Percentiles rank a stretch among this genome's conserved stretches.
phyloP scores from a whole-genome alignment of 2,113 vertebrate genomes.

The Syngnathus scovelli region DNA sequence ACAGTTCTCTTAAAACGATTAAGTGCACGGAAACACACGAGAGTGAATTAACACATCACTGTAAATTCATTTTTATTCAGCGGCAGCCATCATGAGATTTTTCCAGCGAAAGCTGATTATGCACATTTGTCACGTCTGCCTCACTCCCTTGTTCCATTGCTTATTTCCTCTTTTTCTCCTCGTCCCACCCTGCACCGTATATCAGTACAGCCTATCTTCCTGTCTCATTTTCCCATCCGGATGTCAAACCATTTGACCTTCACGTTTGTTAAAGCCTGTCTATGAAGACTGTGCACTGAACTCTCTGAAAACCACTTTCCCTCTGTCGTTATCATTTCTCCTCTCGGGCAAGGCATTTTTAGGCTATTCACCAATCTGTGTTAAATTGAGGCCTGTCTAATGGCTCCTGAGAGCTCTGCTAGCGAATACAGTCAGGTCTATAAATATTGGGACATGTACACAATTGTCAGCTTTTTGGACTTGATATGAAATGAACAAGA shows the following conservation, averaged over 20 bases:
- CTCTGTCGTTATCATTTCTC: constrained; percentile 11
- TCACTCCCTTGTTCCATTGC: constrained; percentile 45
- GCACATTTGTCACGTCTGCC: constrained; percentile 7
- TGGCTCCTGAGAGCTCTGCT: constrained; percentile 3
- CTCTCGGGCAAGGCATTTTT: constrained; percentile 1
- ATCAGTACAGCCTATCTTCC: constrained; percentile 31
- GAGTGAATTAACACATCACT: constrained; percentile 35
- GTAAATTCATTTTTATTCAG: constrained; percentile 20
- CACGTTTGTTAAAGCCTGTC: constrained; percentile 6
- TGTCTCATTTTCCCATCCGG: constrained; percentile 26
- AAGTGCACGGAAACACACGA: constrained; percentile 6
- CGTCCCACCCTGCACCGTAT: constrained; percentile 13
- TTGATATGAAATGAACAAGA: too few relatives aligned
- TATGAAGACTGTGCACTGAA: constrained; percentile 6
- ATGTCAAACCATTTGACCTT: constrained; percentile 28
- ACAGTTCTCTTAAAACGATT: not conserved
- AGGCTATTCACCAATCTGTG: not conserved
- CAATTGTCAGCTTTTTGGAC: too few relatives aligned
- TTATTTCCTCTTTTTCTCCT: constrained; percentile 43
- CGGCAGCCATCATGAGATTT: constrained; percentile 23
- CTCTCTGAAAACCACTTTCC: constrained; percentile 4
- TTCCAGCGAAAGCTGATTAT: constrained; percentile 22
- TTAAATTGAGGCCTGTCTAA: constrained; percentile 6
- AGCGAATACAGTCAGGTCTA: constrained; percentile 12
- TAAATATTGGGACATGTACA: too few relatives aligned